Conservation (phyloP, 1,140 invertebrate genomes). For the Eupristina koningsbergeri region DNA sequence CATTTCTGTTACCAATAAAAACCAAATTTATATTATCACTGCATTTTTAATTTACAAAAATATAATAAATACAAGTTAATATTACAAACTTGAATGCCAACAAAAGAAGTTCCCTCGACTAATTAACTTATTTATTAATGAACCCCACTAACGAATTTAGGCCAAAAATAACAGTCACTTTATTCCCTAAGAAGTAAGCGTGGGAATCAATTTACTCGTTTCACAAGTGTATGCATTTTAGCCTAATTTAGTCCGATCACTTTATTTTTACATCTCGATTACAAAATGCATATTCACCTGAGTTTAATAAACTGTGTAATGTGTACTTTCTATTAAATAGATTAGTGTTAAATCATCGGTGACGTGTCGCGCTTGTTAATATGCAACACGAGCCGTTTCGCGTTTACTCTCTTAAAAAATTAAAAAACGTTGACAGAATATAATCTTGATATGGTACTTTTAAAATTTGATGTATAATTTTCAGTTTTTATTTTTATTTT, state of each 20-base stretch:
- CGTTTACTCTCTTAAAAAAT: not conserved
- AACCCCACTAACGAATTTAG: not conserved
- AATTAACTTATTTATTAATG: not conserved
- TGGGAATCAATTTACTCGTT: not conserved
- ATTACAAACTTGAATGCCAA: not conserved
- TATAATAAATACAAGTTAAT: too few species aligned
- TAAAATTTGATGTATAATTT: not conserved
- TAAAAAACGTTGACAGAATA: not conserved
- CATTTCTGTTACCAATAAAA: too few species aligned
- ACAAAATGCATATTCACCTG: not conserved
- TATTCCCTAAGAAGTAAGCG: not conserved
- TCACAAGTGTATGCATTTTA: not conserved
- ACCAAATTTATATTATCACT: too few species aligned
- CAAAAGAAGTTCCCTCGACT: not conserved
- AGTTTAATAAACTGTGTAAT: slow-evolving; percentile 34
- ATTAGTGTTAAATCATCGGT: slow-evolving; percentile 29
- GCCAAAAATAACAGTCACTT: not conserved
- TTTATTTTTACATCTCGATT: not conserved
- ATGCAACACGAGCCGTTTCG: not conserved
- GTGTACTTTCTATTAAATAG: not conserved
- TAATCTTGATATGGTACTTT: not conserved
- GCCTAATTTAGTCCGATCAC: not conserved
- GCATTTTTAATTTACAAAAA: too few species aligned
- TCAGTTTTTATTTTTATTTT: too few species aligned
- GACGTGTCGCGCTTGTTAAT: slow-evolving; percentile 19